Evolutionary conservation across 1,140 invertebrate genomes (phyloP), one percentile per base, ranked within the genome.

Genomic region (Pristionchus pacificus): DNA sequence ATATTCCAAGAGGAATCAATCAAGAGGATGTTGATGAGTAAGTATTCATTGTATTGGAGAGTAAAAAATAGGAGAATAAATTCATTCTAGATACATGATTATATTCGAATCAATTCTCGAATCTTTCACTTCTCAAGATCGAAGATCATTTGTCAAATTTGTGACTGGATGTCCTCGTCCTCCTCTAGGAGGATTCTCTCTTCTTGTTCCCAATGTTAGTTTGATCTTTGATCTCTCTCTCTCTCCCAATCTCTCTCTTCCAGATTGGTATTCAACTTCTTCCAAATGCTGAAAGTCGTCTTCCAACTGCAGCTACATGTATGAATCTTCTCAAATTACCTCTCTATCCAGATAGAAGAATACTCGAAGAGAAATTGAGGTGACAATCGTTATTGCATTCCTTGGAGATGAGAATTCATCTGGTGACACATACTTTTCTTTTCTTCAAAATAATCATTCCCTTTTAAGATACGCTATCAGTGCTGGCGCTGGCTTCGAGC

Each of bases 301-400:
- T 73, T 6, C 71, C 71, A 27, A 73, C 61, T 2, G 33, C 32
- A 55, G 71, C 71, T n/a, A 73, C 71, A 13, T 73, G 71, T 24
- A 73, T 73, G 71, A 73, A 73, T 30, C 2, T 73, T 65, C 60
- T 73, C 59, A 61, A 60, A 60, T 33, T 73, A 6, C 71, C 71
- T 1, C 31, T 19, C 27, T 73, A 73, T 29, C 30, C 55, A 2
- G 60, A 30, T 13, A 32, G 27, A 1, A 29, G 29, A 6, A 63
- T 24, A 10, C 33, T 73, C 1, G 58, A 61, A n/a, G 60, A 65
- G 29, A 73, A 68, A 31, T 27, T 73, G 1, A 60, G 57, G 63
- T 65, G 30, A 33, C n/a, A n/a, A n/a, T n/a, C n/a, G n/a, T n/a
- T n/a, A n/a, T n/a, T n/a, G n/a, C n/a, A n/a, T n/a, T n/a, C n/a